Base-by-base conservation (phyloP, 2,113 vertebrate species). In the Microcebus jonahi region DNA sequence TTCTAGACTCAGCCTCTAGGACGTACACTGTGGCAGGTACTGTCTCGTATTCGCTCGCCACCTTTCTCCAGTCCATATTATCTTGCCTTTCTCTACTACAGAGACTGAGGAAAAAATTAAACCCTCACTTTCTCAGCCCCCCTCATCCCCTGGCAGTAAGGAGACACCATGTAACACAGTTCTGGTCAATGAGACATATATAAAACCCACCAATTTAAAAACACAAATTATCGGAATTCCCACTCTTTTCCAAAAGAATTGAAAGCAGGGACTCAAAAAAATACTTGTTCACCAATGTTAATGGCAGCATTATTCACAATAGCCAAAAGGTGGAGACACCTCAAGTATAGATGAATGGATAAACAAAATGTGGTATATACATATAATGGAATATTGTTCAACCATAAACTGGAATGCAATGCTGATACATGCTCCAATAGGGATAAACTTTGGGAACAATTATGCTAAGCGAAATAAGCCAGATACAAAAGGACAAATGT, bases 391-490 rank as follows among this genome's bases (percentile, higher is more conserved):
- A 75, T 93, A 91, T 36, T 92, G 71, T 61, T 42, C 70, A 84
- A 9, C 34, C 29, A 90, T n/a, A 92, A 75, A 80, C 53, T 84
- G 27, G 25, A 90, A 87, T 79, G 34, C 36, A 50, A 88, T 42
- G 84, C 27, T 76, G 36, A 84, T 42, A 75, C 29, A 36, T 36
- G 31, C 27, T 55, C 63, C 42, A 31, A 36, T 12, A 85, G 63
- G 20, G 59, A 53, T 83, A 76, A 65, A 70, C 13, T 50, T 75
- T 83, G 12, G 39, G 87, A 95, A 84, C 15, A 76, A 73, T 57
- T 83, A 31, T 71, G 36, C 63, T 76, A 84, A 95, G 45, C 63
- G 68, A 88, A 94, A 76, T 85, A 70, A 92, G 45, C n/a, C 79
- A 68, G 31, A 87, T 31, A 68, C 42, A 80, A 48, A 71, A 87